phyloP scores from a whole-genome alignment of 2,113 vertebrate species.

The Crocuta crocuta region DNA sequence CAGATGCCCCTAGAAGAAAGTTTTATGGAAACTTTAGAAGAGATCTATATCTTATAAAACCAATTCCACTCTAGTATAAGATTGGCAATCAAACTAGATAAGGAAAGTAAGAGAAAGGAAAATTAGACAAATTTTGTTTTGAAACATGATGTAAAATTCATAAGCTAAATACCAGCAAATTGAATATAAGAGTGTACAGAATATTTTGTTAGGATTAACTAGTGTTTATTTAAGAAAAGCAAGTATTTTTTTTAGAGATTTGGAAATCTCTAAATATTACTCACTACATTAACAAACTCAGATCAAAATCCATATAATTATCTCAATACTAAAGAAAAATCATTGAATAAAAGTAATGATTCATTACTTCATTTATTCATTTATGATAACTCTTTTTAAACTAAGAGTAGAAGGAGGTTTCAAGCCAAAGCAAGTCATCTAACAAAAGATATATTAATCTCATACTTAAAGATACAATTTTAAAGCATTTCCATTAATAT shows the following conservation, averaged over 20 bases:
- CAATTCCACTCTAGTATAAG: background rate
- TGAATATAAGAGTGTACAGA: background rate
- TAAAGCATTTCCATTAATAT: background rate
- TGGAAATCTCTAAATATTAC: background rate
- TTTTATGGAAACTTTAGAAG: background rate
- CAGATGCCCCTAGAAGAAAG: background rate
- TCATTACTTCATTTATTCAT: background rate
- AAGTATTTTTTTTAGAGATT: background rate
- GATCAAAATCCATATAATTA: background rate
- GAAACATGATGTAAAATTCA: background rate
- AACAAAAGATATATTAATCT: background rate
- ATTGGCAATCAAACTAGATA: background rate
- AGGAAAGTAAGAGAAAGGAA: background rate
- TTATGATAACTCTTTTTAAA: background rate
- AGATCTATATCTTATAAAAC: background rate
- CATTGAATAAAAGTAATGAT: background rate
- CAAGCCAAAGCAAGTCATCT: background rate
- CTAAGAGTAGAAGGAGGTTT: background rate
- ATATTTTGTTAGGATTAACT: background rate
- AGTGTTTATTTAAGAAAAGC: background rate
- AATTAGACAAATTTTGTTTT: background rate
- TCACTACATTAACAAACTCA: background rate
- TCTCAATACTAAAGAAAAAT: slow-evolving; percentile 35
- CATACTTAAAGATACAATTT: background rate
- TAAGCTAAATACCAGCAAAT: background rate